Percentiles rank a stretch among this genome's conserved stretches.
Evolutionary conservation across 1,140 invertebrate species (phyloP).

Genomic region (Dufourea novaeangliae): DNA sequence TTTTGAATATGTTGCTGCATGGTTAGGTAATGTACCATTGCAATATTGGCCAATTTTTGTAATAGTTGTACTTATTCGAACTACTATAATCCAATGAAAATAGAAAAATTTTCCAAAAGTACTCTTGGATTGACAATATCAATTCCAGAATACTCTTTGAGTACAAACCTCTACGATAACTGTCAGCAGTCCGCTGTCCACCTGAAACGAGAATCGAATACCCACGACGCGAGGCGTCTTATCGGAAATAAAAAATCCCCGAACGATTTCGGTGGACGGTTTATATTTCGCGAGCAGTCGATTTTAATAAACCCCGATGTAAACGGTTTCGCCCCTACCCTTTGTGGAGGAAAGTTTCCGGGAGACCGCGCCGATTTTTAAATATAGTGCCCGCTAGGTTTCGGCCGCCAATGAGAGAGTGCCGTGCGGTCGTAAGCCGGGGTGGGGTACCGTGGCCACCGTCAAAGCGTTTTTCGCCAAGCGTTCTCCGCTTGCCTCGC

Average conservation of each 20-base stretch:
- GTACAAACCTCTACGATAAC: too few relatives aligned
- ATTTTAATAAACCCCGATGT: conserved; percentile 82
- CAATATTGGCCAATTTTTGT: too few relatives aligned
- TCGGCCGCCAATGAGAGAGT: conserved; percentile 70
- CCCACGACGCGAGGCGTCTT: too few relatives aligned
- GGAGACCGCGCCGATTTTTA: conserved; percentile 81
- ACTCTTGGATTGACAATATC: too few relatives aligned
- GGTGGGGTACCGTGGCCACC: conserved; percentile 65
- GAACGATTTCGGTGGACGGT: conserved; percentile 25
- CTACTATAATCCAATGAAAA: too few relatives aligned
- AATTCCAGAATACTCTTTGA: too few relatives aligned
- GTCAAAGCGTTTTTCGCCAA: conserved; percentile 80
- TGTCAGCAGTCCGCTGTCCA: too few relatives aligned
- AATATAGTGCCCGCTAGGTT: conserved; percentile 80
- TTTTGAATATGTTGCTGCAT: too few relatives aligned
- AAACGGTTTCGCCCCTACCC: conserved; percentile 78
- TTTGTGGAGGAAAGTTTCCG: conserved; percentile 80
- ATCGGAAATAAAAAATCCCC: background rate
- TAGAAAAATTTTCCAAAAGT: too few relatives aligned
- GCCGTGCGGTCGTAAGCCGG: conserved; percentile 48
- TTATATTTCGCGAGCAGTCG: conserved; percentile 64
- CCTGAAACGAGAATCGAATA: too few relatives aligned
- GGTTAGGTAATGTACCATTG: too few relatives aligned
- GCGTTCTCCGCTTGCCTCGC: conserved; percentile 78
- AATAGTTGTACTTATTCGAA: too few relatives aligned